Base-by-base conservation (phyloP, 2,797 vertebrate species). In the Rhynchonycteris naso region DNA sequence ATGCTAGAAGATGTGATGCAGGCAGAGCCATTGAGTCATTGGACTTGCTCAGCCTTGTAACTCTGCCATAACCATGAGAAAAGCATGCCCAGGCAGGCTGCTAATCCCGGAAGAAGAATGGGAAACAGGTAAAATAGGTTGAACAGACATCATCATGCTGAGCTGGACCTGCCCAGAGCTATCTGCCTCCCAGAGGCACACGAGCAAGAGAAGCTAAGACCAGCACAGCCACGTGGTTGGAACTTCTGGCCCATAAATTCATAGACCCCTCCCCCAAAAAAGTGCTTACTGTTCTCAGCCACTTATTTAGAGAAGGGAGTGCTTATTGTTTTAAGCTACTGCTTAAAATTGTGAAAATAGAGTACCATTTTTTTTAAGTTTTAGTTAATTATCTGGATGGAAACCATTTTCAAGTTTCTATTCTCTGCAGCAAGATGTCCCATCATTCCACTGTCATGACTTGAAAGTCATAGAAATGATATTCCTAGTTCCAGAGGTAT, bases 391-490 rank as follows among this genome's bases (percentile, higher is more conserved):
- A 52, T 22, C 28, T 94, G 35, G 8, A 86, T 50, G 4, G 4
- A 95, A 74, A 59, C 4, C 1, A 35, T 13, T 94, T 91, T 66
- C 83, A 13, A 78, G 7, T 65, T 58, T 65, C 22, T 52, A 59
- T 90, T 85, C 1, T 63, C 2, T 50, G 11, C 7, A 88, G 14
- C 2, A 90, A 52, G 15, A 69, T 15, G 4, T 22, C 66, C 56
- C 11, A 50, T 83, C 21, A 59, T 90, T 65, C 12, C 14, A 50
- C 10, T 74, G 30, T 14, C 12, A 12, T 22, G 12, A 43, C 54
- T 92, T 79, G 28, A 87, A 83, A 82, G 47, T 76, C 26, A 93
- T 69, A 24, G 43, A 80, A 76, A 82, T 88, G 16, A 65, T 21
- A 83, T 58, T 66, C 16, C 22, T 91, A 15, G 38, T 10, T 88